Conservation (phyloP, 2,888 invertebrate species). For the Orthosia gracilis region DNA sequence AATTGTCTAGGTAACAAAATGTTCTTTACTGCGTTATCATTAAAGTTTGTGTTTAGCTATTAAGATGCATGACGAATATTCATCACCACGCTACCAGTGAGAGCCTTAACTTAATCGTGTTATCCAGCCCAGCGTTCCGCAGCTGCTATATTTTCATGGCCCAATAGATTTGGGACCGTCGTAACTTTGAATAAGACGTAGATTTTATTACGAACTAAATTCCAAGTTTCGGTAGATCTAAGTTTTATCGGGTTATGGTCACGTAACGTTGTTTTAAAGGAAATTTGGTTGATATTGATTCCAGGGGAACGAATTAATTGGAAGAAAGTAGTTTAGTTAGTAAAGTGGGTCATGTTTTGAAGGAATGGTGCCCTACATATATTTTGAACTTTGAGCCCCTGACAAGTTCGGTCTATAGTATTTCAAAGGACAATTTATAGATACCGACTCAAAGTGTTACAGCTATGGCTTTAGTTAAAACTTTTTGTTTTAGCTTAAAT, state of each 20-base stretch:
- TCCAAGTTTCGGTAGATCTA: constrained; percentile 36
- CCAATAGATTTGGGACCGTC: constrained; percentile 31
- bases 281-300: constrained; percentile 37
- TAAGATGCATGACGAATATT: background rate
- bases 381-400: constrained; percentile 4
- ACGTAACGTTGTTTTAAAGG: constrained; percentile 31
- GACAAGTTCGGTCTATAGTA: background rate
- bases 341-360: constrained; percentile 32
- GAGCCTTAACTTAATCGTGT: background rate
- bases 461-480: too few relatives aligned
- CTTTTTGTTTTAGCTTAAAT: too few relatives aligned
- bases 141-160: constrained; percentile 42
- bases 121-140: constrained; percentile 5
- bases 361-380: background rate
- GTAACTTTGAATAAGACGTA: constrained; percentile 44
- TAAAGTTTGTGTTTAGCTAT: too few relatives aligned
- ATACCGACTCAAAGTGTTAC: background rate
- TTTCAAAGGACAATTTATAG: background rate
- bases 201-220: constrained; percentile 50
- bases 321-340: constrained; percentile 6
- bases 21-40: too few relatives aligned
- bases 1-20: too few relatives aligned
- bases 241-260: constrained; percentile 46
- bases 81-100: background rate
- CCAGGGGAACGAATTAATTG: constrained; percentile 2